phyloP scores from a whole-genome alignment of 2,797 vertebrate genomes.

The Remorina albescens region DNA sequence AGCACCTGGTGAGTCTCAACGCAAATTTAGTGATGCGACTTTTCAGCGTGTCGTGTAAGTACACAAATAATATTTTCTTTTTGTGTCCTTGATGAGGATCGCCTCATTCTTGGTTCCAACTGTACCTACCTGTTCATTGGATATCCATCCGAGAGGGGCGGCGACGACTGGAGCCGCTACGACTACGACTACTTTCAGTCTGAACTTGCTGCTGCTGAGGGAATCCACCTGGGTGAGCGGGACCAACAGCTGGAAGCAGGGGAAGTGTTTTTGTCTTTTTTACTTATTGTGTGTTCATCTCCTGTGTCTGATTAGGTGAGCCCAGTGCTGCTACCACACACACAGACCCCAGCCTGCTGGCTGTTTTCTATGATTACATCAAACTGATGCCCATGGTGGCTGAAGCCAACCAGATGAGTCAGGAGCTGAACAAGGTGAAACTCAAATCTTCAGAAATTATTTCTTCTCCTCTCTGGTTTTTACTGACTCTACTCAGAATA shows the following conservation, averaged over 20 bases:
- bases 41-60: neutral
- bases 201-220: slow-evolving; percentile 89
- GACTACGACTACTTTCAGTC: slow-evolving; percentile 94
- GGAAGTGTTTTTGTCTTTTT: neutral
- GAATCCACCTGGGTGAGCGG: slow-evolving; percentile 83
- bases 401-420: slow-evolving; percentile 93
- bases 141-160: slow-evolving; percentile 85
- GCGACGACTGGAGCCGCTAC: slow-evolving; percentile 87
- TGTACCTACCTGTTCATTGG: slow-evolving; percentile 90
- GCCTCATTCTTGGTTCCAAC: slow-evolving; percentile 90
- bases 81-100: slow-evolving; percentile 82
- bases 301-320: slow-evolving; percentile 73
- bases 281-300: neutral
- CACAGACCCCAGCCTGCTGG: slow-evolving; percentile 87
- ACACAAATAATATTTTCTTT: neutral
- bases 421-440: slow-evolving; percentile 89
- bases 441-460: neutral
- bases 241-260: neutral
- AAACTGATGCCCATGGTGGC: slow-evolving; percentile 91
- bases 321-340: slow-evolving; percentile 64
- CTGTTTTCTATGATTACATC: slow-evolving; percentile 91
- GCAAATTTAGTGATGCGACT: neutral
- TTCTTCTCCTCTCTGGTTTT: neutral
- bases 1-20: slow-evolving; percentile 86
- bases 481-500: too few species aligned